Evolutionary conservation across 30 jellyfish, hydroid and myxozoan species (phyloP).

Genomic region (Clytia hemisphaerica): DNA sequence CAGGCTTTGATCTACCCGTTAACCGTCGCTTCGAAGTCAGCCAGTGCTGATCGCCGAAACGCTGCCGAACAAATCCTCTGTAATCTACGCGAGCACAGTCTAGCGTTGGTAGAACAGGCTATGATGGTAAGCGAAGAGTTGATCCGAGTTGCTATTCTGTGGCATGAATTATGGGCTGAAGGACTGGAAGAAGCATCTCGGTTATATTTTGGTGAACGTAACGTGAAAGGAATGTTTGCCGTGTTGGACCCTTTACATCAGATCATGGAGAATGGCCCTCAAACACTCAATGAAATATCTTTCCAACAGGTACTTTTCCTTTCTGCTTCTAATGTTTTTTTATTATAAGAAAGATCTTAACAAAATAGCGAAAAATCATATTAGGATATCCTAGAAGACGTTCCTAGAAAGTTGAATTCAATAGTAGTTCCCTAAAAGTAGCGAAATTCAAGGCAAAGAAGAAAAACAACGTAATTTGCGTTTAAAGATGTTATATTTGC

Average conservation of each 20-base stretch:
- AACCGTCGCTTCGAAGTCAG: slow-evolving; percentile 90
- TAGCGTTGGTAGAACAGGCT: slow-evolving; percentile 89
- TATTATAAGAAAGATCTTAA: no score
- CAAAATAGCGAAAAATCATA: no score
- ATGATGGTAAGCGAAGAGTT: slow-evolving; percentile 97
- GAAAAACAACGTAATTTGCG: no score
- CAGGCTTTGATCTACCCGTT: slow-evolving; percentile 97
- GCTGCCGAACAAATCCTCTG: slow-evolving; percentile 82
- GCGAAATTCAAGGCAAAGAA: no score
- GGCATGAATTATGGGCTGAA: slow-evolving; percentile 97
- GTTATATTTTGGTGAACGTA: slow-evolving; percentile 80
- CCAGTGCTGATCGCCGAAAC: slow-evolving; percentile 71
- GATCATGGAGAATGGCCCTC: slow-evolving; percentile 93
- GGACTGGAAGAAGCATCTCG: slow-evolving; percentile 95
- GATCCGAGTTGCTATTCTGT: slow-evolving; percentile 87
- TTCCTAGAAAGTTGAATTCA: no score
- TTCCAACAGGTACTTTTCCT: slow-evolving; percentile 98
- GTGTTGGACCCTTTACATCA: slow-evolving; percentile 90
- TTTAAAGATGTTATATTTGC: no score
- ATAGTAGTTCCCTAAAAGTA: no score
- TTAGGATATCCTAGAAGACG: no score
- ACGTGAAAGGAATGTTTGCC: slow-evolving; percentile 79
- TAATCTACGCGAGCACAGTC: slow-evolving; percentile 92
- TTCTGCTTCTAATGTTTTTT: no score
- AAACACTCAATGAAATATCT: slow-evolving; percentile 79